Evolutionary conservation across 2,113 vertebrate species (phyloP), one percentile per base, ranked within the genome.

Genomic region (Urocolius indicus): DNA sequence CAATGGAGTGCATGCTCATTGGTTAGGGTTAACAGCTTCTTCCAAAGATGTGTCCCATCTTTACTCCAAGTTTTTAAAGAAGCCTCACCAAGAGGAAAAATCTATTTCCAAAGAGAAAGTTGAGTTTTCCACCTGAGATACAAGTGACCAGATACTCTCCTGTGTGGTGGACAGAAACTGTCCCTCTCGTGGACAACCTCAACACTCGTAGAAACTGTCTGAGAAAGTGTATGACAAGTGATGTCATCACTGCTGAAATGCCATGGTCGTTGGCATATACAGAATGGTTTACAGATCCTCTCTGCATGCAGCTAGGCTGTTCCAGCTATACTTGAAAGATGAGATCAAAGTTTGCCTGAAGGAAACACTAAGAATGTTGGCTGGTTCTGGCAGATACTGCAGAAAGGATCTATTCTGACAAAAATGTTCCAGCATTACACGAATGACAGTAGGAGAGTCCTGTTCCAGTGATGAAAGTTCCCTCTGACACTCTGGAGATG

Each of bases 121-220:
- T 61, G 21, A 72, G 13, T 67, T 93, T 76, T 85, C 45, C 5
- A 63, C 14, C 14, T 36, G 18, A 79, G 75, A 85, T 10, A 4
- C 48, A 92, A 34, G 57, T 0, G 5, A 58, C 8, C 20, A 29
- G 38, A 58, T 51, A 38, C 45, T 34, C 26, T 43, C 7, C 8
- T 0, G 1, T 0, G 0, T 8, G 13, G 48, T 6, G 7, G 61
- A 68, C 16, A 51, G 15, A 16, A 87, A 54, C 14, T 67, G 19
- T 89, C 30, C 14, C 58, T 80, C 21, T 36, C 9, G 22, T 2
- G 15, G 30, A 48, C 30, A 86, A 26, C 7, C 2, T 19, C 15
- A 84, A 41, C 11, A 76, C 1, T 5, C 0, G 1, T 20, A 63
- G 32, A 77, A 73, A 77, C 4, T 16, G 23, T 2, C 27, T 79